phyloP scores from a whole-genome alignment of 1,140 invertebrate genomes.

The Bathynomus jamesi region DNA sequence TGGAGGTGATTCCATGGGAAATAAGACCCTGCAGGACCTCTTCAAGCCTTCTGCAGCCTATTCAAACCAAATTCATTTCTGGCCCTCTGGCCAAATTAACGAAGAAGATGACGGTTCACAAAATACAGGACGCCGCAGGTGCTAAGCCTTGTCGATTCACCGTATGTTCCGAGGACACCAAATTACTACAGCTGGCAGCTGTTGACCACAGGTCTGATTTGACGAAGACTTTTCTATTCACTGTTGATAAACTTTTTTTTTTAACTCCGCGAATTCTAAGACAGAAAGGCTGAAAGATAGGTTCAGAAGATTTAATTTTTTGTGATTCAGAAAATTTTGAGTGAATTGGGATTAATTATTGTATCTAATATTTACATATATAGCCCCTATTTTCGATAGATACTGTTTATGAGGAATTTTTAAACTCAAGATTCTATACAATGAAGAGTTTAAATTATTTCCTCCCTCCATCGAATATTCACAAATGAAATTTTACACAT shows the following conservation, averaged over 20 bases:
- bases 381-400: no score
- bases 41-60: background rate
- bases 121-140: constrained; percentile 22
- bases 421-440: no score
- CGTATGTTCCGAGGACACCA: constrained; percentile 23
- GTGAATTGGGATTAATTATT: no score
- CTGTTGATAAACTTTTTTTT: background rate
- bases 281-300: no score
- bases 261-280: no score
- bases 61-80: background rate
- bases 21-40: background rate
- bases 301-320: no score
- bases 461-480: no score
- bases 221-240: background rate
- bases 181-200: constrained; percentile 29
- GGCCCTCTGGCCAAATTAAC: constrained; percentile 12
- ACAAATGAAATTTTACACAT: no score
- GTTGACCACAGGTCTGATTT: constrained; percentile 31
- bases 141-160: constrained; percentile 24
- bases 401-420: no score
- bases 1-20: constrained; percentile 30
- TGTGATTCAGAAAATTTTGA: no score
- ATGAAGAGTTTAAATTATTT: no score
- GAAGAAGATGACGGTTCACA: constrained; percentile 25
- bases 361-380: no score